Evolutionary conservation across 2,888 invertebrate genomes (phyloP), one percentile per base, ranked within the genome.

Genomic region (Cerceris ruficornis): DNA sequence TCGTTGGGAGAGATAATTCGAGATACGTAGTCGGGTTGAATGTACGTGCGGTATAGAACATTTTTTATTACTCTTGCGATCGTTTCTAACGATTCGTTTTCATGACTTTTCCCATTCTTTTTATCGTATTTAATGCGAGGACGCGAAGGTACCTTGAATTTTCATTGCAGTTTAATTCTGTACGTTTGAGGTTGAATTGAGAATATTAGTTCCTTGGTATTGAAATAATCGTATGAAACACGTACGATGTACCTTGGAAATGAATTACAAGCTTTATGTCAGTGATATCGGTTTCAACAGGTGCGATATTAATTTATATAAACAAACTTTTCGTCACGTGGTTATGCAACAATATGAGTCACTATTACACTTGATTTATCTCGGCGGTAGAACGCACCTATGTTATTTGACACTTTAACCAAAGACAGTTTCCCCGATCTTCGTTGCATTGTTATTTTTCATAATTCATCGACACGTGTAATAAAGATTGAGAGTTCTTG

Each of bases 331-430:
- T 74, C 66, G 64, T 74, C 61, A 41, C 52, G 11, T 43, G 11
- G 49, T 82, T 82, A 82, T 62, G 82, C 82, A 82, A 82, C n/a
- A 28, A 14, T 62, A 41, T 67, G 64, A 75, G 61, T 80, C 61
- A 39, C 46, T 75, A 58, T 62, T 60, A 62, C 64, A n/a, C 14
- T n/a, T 59, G 67, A 69, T 61, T 70, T 57, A 39, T 59, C 69
- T 62, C 64, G 39, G 41, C 7, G 41, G 15, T 52, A 50, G 39
- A 60, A 61, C 17, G 54, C 69, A 71, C 28, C 15, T 43, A 17
- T n/a, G 49, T 64, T 60, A 15, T 43, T 60, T 41, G 54, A 67
- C 42, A 66, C 59, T 15, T 55, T 52, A 8, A 6, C 52, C 72
- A 43, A 64, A 49, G 57, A 28, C 43, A 41, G 11, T 39, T 6